These are phyloP conservation scores for Petrosia ficiformis DNA, from an alignment of 37 sponge, comb jelly and placozoan species.

Conservation along the genomic window DNA sequence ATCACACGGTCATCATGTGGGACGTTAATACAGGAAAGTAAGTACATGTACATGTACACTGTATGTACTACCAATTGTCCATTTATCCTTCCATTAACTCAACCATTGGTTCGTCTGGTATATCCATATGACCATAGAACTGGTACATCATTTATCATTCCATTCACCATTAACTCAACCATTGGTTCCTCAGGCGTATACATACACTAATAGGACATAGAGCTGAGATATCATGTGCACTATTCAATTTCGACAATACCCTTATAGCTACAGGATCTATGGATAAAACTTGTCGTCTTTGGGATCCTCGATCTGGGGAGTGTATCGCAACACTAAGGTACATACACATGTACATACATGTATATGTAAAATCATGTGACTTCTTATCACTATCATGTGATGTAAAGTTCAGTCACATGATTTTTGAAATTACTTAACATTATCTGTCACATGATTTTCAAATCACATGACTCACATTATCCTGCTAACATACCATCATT, in stretches of 20 bases:
- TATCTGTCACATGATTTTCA: too few relatives aligned
- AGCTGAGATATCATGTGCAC: constrained; percentile 90
- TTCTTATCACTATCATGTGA: too few relatives aligned
- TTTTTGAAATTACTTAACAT: too few relatives aligned
- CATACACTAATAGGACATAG: constrained; percentile 86
- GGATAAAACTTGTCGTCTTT: constrained; percentile 94
- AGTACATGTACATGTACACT: too few relatives aligned
- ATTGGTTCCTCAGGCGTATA: constrained; percentile 25
- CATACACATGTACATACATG: constrained; percentile 10
- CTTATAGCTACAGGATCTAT: constrained; percentile 93
- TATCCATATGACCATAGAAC: neutral
- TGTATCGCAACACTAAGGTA: constrained; percentile 72
- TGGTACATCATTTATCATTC: neutral
- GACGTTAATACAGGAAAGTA: constrained; percentile 78
- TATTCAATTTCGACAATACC: constrained; percentile 75
- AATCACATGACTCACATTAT: too few relatives aligned
- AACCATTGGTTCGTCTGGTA: too few relatives aligned
- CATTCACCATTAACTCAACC: neutral
- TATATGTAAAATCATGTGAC: too few relatives aligned
- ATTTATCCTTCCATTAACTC: neutral
- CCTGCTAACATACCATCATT: too few relatives aligned
- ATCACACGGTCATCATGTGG: constrained; percentile 92
- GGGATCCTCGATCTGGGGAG: constrained; percentile 77
- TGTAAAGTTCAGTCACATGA: too few relatives aligned
- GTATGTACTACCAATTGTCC: neutral